Base-by-base conservation (phyloP, 2,888 invertebrate species). In the Pterostichus madidus region DNA sequence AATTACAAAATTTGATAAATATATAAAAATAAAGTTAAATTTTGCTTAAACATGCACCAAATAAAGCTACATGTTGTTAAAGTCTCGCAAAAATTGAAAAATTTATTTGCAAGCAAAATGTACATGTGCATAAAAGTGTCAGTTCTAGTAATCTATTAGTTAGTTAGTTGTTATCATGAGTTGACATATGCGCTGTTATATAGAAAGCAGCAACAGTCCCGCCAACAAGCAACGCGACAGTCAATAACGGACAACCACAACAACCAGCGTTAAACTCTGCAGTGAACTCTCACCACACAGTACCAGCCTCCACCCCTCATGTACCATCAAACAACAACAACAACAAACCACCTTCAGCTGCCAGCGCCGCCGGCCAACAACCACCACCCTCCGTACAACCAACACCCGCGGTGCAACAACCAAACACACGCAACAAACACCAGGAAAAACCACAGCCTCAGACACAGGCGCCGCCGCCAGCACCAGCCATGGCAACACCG, bases 241-340 rank as follows among this genome's bases (percentile, higher is more conserved):
- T 75, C 35, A 84, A 79, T 64, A 59, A 71, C 78, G 81, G 83
- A 64, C 83, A 83, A 84, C 83, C 81, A 80, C 86, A 61, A 84
- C 85, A 75, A 83, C 85, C 3, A 83, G 85, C 17, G 17, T 31
- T 15, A 15, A 85, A 84, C 84, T 85, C 84, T 84, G 84, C 86
- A 68, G 85, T 85, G 46, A 84, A 85, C 84, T 83, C 88, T 83
- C 86, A 87, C 49, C 89, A 88, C 85, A 86, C 88, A 84, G 86
- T 88, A 82, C 87, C 88, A 84, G 86, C 84, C 73, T 88, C 86
- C 90, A 87, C 77, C 64, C 77, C 79, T 87, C 89, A 82, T 87
- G 88, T 86, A 89, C 89, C 85, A 88, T 89, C 24, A 88, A 71
- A 76, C 61, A 76, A 64, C 79, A 81, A 83, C 49, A 80, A 83